These are phyloP conservation scores for Anthoptus insignis DNA, from an alignment of 2,888 invertebrate species.

Conservation along the genomic window DNA sequence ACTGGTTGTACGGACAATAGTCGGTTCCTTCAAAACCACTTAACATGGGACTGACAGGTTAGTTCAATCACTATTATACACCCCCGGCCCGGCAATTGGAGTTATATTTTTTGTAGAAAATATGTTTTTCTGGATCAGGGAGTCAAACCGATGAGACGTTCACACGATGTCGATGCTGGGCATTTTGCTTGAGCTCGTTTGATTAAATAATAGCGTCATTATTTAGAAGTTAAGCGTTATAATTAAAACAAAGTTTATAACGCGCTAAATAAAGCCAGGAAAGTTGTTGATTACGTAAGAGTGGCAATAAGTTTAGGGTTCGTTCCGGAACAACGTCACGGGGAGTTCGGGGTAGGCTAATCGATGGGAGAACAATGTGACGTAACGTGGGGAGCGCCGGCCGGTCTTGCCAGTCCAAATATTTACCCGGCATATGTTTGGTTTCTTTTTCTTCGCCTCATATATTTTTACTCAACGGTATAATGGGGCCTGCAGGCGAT, in stretches of 20 bases:
- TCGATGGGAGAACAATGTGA: slow-evolving; percentile 84
- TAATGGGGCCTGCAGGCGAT: slow-evolving; percentile 78
- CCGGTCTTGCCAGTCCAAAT: slow-evolving; percentile 73
- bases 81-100: slow-evolving; percentile 77
- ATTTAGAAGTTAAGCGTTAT: slow-evolving; percentile 19
- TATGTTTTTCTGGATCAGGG: slow-evolving; percentile 71
- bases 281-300: slow-evolving; percentile 33
- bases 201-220: slow-evolving; percentile 6
- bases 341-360: slow-evolving; percentile 60
- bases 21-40: slow-evolving; percentile 81
- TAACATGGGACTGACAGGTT: slow-evolving; percentile 87
- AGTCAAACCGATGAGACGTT: slow-evolving; percentile 67
- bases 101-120: slow-evolving; percentile 74
- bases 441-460: slow-evolving; percentile 85
- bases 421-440: slow-evolving; percentile 85
- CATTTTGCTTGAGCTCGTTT: slow-evolving; percentile 27
- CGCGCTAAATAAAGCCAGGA: slow-evolving; percentile 41
- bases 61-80: slow-evolving; percentile 84
- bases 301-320: slow-evolving; percentile 49
- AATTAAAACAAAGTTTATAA: slow-evolving; percentile 32
- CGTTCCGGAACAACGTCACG: slow-evolving; percentile 74
- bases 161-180: slow-evolving; percentile 68
- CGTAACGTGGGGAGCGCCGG: slow-evolving; percentile 67
- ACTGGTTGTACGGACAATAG: slow-evolving; percentile 81
- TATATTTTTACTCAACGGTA: slow-evolving; percentile 80